A percentile compares a stretch with the other conserved stretches of the same genome.
Evolutionary conservation across 1,140 invertebrate species (phyloP).

Genomic region (Anagrus nilaparvatae): DNA sequence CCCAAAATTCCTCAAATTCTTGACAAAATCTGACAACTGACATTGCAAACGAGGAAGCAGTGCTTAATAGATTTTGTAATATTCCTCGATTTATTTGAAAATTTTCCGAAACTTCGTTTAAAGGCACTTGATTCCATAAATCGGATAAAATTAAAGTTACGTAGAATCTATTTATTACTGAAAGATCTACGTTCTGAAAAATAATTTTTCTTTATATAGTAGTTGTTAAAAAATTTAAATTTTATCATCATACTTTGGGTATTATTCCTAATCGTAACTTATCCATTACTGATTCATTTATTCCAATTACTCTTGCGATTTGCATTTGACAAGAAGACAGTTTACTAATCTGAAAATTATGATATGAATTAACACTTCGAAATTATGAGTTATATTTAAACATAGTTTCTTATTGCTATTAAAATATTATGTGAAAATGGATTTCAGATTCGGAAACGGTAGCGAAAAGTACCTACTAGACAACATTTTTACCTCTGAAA

Average conservation of each 20-base stretch:
- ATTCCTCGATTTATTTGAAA: slow-evolving; percentile 56
- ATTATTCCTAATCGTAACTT: slow-evolving; percentile 51
- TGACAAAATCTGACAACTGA: slow-evolving; percentile 65
- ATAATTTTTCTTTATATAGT: slow-evolving; percentile 11
- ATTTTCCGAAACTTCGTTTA: slow-evolving; percentile 64
- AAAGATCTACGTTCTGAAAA: slow-evolving; percentile 47
- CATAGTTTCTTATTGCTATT: no score
- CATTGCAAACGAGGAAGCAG: slow-evolving; percentile 58
- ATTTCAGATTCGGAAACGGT: no score
- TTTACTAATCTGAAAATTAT: slow-evolving; percentile 43
- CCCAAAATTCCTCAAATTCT: slow-evolving; percentile 75
- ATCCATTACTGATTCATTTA: slow-evolving; percentile 53
- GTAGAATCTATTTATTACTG: slow-evolving; percentile 66
- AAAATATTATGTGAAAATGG: no score
- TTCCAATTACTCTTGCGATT: slow-evolving; percentile 55
- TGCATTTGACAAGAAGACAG: slow-evolving; percentile 47
- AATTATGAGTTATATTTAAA: not conserved
- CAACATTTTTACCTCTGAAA: no score
- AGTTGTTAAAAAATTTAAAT: no score
- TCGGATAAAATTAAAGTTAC: slow-evolving; percentile 75
- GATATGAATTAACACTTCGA: not conserved
- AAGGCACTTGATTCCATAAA: slow-evolving; percentile 64
- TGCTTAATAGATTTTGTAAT: slow-evolving; percentile 62
- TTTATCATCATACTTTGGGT: no score
- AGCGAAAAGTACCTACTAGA: no score